Evolutionary conservation across 2,797 vertebrate genomes (phyloP), one percentile per base, ranked within the genome.

Genomic region (Etheostoma perlongum): DNA sequence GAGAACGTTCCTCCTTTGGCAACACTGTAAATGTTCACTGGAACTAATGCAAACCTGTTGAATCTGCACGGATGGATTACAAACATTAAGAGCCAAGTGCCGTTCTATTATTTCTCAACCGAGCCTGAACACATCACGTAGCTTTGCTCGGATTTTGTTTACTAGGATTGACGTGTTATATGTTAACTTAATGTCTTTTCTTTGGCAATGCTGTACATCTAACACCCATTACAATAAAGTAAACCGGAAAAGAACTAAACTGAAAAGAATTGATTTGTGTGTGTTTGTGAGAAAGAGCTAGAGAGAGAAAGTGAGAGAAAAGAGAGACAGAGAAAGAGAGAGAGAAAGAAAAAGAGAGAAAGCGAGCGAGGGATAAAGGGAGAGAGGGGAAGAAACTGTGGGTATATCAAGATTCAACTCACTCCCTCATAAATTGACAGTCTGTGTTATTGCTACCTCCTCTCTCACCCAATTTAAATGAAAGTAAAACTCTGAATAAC

Each of bases 391-490:
- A 1, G 18, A 70, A 57, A 21, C 5, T 21, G 16, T 27, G 33
- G n/a, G 3, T 74, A 4, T 59, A 65, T 84, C 18, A 16, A 58
- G 73, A 83, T 83, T 64, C 67, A 72, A 70, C 62, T 76, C 72
- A 33, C n/a, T 67, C 21, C 6, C 14, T 33, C 14, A 30, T 53
- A 27, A 70, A 40, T 1, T 40, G 36, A 51, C 53, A 47, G 53
- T 6, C 19, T 74, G 52, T 23, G 51, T 76, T 75, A 66, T 57
- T 78, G 53, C 59, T 67, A 11, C 53, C n/a, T 59, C 48, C 3
- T 11, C 27, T 65, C 51, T 61, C 40, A 47, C 36, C 59, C 36
- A 58, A 72, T 66, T 58, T 27, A 70, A 78, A 74, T 19, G 23
- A 75, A 74, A 81, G 67, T 33, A 44, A 71, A 71, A 71, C 46